Conservation (phyloP, 2,797 vertebrate species). For the Enteromius trimaculatus region DNA sequence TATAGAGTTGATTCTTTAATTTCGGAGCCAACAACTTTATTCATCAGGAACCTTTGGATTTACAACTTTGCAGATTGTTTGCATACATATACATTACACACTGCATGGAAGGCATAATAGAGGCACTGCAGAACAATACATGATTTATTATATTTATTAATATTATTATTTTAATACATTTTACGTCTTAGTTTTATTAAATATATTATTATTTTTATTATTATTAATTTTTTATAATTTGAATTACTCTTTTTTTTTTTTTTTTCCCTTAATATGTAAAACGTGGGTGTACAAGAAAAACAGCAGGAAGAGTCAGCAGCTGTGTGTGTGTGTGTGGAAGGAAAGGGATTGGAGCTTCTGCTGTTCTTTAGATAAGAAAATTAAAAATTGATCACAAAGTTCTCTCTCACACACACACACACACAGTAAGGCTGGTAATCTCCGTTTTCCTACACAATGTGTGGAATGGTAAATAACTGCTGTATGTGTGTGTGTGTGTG, state of each 20-base stretch:
- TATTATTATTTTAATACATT: not conserved
- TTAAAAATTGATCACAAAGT: slow-evolving; percentile 46
- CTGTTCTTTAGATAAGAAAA: slow-evolving; percentile 42
- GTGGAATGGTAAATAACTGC: slow-evolving; percentile 28
- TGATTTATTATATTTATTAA: not conserved
- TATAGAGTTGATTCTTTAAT: too few relatives aligned
- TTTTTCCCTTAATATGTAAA: not conserved
- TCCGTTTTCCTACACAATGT: slow-evolving; percentile 37
- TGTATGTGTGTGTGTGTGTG: not conserved
- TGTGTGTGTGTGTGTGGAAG: slow-evolving; percentile 4
- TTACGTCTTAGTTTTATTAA: too few relatives aligned
- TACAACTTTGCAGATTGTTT: too few relatives aligned
- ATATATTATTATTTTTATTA: not conserved
- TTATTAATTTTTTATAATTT: not conserved
- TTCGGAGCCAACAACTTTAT: too few relatives aligned
- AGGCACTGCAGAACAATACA: not conserved
- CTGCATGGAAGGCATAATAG: too few relatives aligned
- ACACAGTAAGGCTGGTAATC: slow-evolving; percentile 5
- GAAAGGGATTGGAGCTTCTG: slow-evolving; percentile 30
- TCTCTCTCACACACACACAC: not conserved
- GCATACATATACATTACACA: too few relatives aligned
- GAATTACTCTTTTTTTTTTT: not conserved
- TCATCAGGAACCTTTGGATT: too few relatives aligned
- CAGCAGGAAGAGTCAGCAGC: not conserved
- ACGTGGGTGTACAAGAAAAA: too few relatives aligned